phyloP scores from a whole-genome alignment of 2,888 invertebrate species.

The Drosophila imparisetae region DNA sequence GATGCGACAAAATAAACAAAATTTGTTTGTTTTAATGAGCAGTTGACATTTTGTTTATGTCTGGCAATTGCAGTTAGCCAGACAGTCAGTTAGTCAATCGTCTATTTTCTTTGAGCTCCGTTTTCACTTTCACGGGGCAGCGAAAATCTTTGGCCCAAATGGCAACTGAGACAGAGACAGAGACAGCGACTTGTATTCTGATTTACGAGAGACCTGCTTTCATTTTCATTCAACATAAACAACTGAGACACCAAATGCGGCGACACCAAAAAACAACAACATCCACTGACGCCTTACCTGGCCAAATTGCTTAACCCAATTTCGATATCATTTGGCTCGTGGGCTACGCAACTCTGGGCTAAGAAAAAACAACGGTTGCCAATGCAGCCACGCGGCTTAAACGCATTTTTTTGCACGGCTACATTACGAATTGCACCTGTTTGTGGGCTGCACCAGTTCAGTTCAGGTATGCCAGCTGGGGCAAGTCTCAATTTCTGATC shows the following conservation, averaged over 20 bases:
- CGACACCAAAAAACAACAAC: conserved; percentile 36
- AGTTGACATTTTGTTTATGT: conserved; percentile 36
- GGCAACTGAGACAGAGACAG: conserved; percentile 18
- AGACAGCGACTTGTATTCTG: conserved; percentile 48
- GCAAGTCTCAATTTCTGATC: conserved; percentile 12
- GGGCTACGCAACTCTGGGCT: conserved; percentile 66
- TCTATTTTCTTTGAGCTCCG: conserved; percentile 2
- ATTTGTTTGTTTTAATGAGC: conserved; percentile 59
- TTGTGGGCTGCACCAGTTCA: conserved; percentile 51
- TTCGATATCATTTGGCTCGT: conserved; percentile 66
- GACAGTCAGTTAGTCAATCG: neutral
- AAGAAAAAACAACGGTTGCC: conserved; percentile 28
- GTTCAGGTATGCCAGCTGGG: conserved; percentile 30
- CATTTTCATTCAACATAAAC: conserved; percentile 70
- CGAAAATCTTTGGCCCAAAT: conserved; percentile 49
- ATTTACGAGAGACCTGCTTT: conserved; percentile 66
- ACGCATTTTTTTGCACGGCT: conserved; percentile 60
- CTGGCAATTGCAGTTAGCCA: conserved; percentile 41
- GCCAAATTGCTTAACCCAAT: conserved; percentile 73
- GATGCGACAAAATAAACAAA: conserved; percentile 66
- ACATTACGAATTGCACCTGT: conserved; percentile 50
- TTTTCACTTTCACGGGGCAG: conserved; percentile 64
- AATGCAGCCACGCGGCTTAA: conserved; percentile 47
- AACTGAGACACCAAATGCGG: conserved; percentile 43
- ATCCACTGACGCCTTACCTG: conserved; percentile 36